Percentiles rank a stretch among this genome's conserved stretches.
These are phyloP conservation scores for Hyperopisus bebe DNA, from an alignment of 2,113 vertebrate species.

Conservation along the genomic window DNA sequence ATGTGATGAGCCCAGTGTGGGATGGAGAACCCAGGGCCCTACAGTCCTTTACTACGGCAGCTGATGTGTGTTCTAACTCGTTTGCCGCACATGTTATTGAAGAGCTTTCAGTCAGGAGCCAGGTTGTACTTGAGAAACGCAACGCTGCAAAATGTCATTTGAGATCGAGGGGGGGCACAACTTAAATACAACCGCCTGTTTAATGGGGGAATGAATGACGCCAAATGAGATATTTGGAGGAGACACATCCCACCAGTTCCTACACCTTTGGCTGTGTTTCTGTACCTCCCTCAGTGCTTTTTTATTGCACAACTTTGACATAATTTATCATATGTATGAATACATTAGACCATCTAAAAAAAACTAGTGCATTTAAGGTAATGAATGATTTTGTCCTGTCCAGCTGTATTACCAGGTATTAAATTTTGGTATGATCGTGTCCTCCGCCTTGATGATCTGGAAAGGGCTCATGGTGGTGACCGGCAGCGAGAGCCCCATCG, in stretches of 20 bases:
- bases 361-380: neutral
- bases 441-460: constrained; percentile 98
- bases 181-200: neutral
- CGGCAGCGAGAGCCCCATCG: constrained; percentile 94
- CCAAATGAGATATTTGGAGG: neutral
- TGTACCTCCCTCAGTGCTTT: neutral
- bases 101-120: neutral
- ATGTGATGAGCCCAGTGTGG: neutral
- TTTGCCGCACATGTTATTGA: neutral
- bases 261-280: neutral
- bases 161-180: neutral
- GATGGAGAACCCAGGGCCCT: neutral
- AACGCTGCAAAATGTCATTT: neutral
- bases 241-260: neutral
- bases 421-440: constrained; percentile 98
- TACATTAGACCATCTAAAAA: neutral
- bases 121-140: neutral
- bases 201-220: neutral
- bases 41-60: neutral
- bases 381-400: constrained; percentile 17
- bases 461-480: constrained; percentile 96
- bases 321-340: neutral
- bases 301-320: neutral
- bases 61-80: neutral
- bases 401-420: constrained; percentile 97